Evolutionary conservation across 2,888 invertebrate genomes (phyloP), one percentile per base, ranked within the genome.

Genomic region (Pseudeuparius sepicola): DNA sequence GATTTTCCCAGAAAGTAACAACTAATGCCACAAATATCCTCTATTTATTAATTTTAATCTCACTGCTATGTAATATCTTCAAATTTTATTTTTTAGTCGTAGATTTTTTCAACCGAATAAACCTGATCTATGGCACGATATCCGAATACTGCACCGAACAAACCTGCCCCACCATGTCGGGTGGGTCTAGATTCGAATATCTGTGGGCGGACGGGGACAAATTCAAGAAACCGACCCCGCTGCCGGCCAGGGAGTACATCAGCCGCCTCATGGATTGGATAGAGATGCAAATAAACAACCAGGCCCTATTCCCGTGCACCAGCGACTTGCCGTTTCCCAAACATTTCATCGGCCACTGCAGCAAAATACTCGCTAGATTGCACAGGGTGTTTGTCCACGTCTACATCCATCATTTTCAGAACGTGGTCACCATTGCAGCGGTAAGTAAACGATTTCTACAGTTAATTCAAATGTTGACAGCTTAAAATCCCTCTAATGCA

Each of bases 361-460:
- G 85, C 50, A 92, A 92, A 65, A 89, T 92, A 44, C 61, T 92
- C 47, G 88, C 89, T 0, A 69, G 90, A 31, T 64, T 92, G 25
- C 90, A 88, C 62, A 68, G 90, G 46, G 88, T 92, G 3, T 92
- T 92, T 61, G 90, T 92, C 1, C 90, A 92, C 60, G 88, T 90
- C 25, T 92, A 92, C 57, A 92, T 92, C 44, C 90, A 92, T 63
- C 92, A 92, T 60, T 93, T 92, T 60, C 89, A 92, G 57, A 73
- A 86, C 50, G 72, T 92, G 41, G 80, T 86, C 14, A 75, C 80
- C 26, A 82, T 90, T 50, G 84, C 87, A 48, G 89, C 89, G 18
- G 87, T 88, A 67, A 75, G 79, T 71, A 50, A 24, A 23, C 11
- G 12, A 13, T 20, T 24, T n/a, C n/a, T n/a, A n/a, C n/a, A n/a